Evolutionary conservation across 2,113 vertebrate genomes (phyloP).

Genomic region (Tichodroma muraria): DNA sequence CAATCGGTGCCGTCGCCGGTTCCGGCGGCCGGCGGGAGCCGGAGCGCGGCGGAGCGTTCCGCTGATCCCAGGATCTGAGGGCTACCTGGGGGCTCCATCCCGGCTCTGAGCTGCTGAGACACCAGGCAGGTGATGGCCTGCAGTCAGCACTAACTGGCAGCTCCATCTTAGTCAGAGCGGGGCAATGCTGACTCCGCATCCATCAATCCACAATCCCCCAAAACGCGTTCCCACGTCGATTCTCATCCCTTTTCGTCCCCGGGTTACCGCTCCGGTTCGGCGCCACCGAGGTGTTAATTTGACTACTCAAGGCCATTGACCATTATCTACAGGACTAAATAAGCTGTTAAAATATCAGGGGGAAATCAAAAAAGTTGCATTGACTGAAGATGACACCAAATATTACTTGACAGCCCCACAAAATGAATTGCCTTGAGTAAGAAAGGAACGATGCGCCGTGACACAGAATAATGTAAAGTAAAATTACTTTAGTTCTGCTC

Average conservation of each 20-base stretch:
- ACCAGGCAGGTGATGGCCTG: not conserved
- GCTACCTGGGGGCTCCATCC: not conserved
- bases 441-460: not conserved
- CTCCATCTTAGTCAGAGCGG: conserved; percentile 68
- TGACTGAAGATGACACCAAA: not conserved
- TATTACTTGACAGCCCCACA: not conserved
- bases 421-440: conserved; percentile 40
- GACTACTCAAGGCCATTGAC: conserved; percentile 43
- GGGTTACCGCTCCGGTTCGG: conserved; percentile 16
- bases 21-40: no score
- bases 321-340: conserved; percentile 14
- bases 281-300: not conserved
- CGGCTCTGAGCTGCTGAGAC: not conserved
- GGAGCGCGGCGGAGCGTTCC: accelerated
- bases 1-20: accelerated
- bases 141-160: conserved; percentile 13
- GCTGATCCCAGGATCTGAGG: not conserved
- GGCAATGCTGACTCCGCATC: conserved; percentile 34
- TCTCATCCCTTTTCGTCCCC: conserved; percentile 10
- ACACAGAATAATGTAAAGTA: not conserved
- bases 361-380: not conserved
- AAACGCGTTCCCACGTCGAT: conserved; percentile 41
- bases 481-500: conserved; percentile 18
- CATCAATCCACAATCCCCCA: conserved; percentile 67
- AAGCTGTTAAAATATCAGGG: not conserved